A percentile compares a stretch with the other conserved stretches of the same genome.
phyloP scores from a whole-genome alignment of 2,888 invertebrate species.

The Drosophila formosana region DNA sequence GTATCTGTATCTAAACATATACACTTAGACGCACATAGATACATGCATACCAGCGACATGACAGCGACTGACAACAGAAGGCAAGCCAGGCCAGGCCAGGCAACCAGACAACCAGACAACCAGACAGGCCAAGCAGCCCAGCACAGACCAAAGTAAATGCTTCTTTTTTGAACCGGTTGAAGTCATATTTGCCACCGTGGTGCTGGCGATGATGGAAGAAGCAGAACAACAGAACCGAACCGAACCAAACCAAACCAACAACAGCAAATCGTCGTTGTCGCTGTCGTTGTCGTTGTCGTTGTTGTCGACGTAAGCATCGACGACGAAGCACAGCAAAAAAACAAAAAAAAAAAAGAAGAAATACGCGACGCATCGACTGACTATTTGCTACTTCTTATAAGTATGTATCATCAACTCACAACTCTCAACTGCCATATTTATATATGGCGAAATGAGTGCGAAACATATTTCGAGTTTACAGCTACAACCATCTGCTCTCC shows the following conservation, averaged over 20 bases:
- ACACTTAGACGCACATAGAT: constrained; percentile 31
- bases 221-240: constrained; percentile 14
- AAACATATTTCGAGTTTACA: not conserved
- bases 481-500: not conserved
- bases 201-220: not conserved
- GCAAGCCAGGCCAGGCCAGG: constrained; percentile 33
- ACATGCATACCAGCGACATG: constrained; percentile 15
- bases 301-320: constrained; percentile 47
- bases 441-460: not conserved
- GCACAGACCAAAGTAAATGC: not conserved
- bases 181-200: constrained; percentile 73
- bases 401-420: not conserved
- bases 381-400: constrained; percentile 21
- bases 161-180: constrained; percentile 67
- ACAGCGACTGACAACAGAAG: constrained; percentile 8
- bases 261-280: constrained; percentile 6
- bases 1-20: constrained; percentile 71
- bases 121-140: not conserved
- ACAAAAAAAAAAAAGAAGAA: constrained; percentile 39
- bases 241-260: constrained; percentile 5
- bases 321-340: no score
- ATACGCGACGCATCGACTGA: constrained; percentile 26
- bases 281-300: constrained; percentile 33
- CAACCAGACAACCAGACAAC: not conserved
- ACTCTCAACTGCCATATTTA: no score